Base-by-base conservation (phyloP, 2,797 vertebrate species). In the Xiphorhynchus erythropygius region DNA sequence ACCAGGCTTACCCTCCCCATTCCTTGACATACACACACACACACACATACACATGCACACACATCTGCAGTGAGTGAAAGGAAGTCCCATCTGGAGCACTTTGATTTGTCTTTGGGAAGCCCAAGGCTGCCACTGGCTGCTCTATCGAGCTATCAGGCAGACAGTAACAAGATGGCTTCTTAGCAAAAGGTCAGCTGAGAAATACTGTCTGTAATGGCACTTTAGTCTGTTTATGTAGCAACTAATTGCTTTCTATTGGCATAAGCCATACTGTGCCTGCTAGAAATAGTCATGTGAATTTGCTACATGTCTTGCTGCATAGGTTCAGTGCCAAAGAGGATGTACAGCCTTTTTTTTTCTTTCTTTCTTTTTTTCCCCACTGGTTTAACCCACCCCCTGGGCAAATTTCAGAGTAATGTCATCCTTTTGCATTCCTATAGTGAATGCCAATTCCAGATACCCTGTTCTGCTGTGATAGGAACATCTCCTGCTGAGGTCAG, bases 121-220 rank as follows among this genome's bases (percentile, higher is more conserved):
- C 88, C 87, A 60, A 70, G 53, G 84, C 96, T 96, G 95, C 93
- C 94, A 94, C 91, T 32, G 41, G 59, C 53, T 90, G 82, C 89
- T 92, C 87, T 84, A 60, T 97, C 94, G 62, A 97, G 96, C 94
- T 96, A 89, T 95, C 93, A 96, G 95, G 93, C 97, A 97, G 97
- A 98, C 98, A 98, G 95, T 97, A 98, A 98, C 94, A 97, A 97
- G 97, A 98, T 97, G 97, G 98, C 97, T 98, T 98, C 97, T 98
- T 98, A 98, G 97, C 97, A 94, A 98, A 97, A 97, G 91, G 94
- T 96, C 97, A 96, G 89, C 88, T 68, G 97, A 97, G 95, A 97
- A 95, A 97, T 85, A 67, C 95, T 94, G 91, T 95, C 92, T 84
- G 17, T 82, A 93, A 97, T 18, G 67, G 84, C 76, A 55, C 65